phyloP scores from a whole-genome alignment of 2,113 vertebrate genomes.

The Reinhardtius hippoglossoides region DNA sequence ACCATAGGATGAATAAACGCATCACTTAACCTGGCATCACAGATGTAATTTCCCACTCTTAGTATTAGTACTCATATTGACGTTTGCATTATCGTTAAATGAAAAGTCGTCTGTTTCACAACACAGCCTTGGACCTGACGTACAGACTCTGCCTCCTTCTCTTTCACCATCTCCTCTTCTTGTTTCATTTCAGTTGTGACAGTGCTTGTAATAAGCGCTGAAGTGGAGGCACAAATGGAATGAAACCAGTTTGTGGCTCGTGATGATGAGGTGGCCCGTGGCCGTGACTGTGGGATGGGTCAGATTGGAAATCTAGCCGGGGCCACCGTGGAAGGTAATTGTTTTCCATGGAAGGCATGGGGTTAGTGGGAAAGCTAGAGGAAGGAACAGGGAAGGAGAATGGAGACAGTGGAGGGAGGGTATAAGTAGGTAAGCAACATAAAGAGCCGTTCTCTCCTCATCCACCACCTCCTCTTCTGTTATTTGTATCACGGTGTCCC shows the following conservation, averaged over 20 bases:
- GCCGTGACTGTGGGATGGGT: slow-evolving; percentile 59
- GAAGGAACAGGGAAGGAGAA: slow-evolving; percentile 53
- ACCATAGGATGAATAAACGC: neutral
- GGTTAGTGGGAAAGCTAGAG: slow-evolving; percentile 49
- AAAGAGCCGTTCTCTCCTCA: slow-evolving; percentile 49
- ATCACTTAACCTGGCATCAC: neutral
- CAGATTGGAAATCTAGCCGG: slow-evolving; percentile 66
- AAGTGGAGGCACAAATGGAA: slow-evolving; percentile 54
- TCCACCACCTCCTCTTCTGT: slow-evolving; percentile 49
- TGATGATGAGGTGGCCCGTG: slow-evolving; percentile 64
- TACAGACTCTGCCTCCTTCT: slow-evolving; percentile 1
- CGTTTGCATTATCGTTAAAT: slow-evolving; percentile 23
- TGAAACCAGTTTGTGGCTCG: slow-evolving; percentile 41
- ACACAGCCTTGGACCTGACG: neutral
- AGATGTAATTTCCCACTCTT: neutral
- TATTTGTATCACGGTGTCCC: slow-evolving; percentile 58
- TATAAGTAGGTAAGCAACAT: slow-evolving; percentile 47
- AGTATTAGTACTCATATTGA: slow-evolving; percentile 23
- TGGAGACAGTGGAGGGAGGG: slow-evolving; percentile 24
- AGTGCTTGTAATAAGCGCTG: slow-evolving; percentile 30
- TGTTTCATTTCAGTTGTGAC: slow-evolving; percentile 52
- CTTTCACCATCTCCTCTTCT: slow-evolving; percentile 29
- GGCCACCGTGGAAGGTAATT: slow-evolving; percentile 63
- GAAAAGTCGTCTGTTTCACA: slow-evolving; percentile 13
- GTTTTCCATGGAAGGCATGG: slow-evolving; percentile 67